These are phyloP conservation scores for Drosophila formosana DNA, from an alignment of 2,888 invertebrate species.

Conservation along the genomic window DNA sequence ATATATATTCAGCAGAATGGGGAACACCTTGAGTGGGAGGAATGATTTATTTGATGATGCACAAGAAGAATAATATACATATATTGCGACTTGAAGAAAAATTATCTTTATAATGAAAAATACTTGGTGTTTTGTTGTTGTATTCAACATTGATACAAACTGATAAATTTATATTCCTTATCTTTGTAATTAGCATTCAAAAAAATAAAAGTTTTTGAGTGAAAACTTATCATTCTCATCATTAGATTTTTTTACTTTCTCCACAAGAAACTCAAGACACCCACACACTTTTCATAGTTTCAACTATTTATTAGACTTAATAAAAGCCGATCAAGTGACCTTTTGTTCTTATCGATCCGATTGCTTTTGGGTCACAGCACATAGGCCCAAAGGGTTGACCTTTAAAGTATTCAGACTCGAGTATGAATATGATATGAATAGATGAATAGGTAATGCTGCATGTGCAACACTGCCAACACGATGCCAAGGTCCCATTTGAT, in stretches of 20 bases:
- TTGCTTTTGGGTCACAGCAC: conserved; percentile 39
- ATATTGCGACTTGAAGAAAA: too few species aligned
- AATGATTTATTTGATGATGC: neutral
- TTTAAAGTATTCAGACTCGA: conserved; percentile 26
- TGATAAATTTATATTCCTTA: too few species aligned
- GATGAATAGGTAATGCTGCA: conserved; percentile 21
- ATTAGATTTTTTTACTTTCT: neutral
- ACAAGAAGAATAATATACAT: neutral
- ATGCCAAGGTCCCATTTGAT: conserved; percentile 23
- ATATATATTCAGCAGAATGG: neutral
- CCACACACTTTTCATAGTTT: neutral
- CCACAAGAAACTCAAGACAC: neutral
- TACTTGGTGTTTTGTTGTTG: neutral
- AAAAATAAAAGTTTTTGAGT: too few species aligned
- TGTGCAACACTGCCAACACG: conserved; percentile 9
- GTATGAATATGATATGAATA: conserved; percentile 20
- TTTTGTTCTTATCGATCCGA: conserved; percentile 34
- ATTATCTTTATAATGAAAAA: neutral
- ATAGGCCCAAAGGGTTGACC: conserved; percentile 26
- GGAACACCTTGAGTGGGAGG: neutral
- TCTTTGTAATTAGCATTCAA: too few species aligned
- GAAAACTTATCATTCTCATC: too few species aligned
- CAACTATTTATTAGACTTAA: neutral
- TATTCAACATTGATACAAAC: neutral
- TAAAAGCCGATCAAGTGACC: conserved; percentile 14